These are phyloP conservation scores for Stichodactyla mertensii DNA, from an alignment of 64 coral and sea anemone species.

Conservation along the genomic window DNA sequence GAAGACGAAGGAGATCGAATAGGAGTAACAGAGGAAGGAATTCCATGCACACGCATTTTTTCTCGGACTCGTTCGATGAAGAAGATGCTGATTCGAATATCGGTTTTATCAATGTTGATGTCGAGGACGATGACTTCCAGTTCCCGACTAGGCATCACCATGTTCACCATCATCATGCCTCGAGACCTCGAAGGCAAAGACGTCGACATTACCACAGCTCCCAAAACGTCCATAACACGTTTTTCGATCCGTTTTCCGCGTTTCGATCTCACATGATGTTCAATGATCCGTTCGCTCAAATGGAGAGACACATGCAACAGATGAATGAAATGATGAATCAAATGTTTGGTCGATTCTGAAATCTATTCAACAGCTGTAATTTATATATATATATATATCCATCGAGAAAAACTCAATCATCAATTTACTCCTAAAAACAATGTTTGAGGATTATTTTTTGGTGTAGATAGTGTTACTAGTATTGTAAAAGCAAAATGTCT, in stretches of 20 bases:
- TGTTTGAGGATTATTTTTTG: neutral
- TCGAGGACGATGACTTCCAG: neutral
- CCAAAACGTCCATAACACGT: neutral
- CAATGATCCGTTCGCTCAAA: constrained; percentile 3
- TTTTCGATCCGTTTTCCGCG: neutral
- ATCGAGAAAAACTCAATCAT: neutral
- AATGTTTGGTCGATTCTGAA: constrained; percentile 31
- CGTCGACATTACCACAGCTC: constrained; percentile 2
- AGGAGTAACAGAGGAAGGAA: neutral
- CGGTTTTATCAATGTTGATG: neutral
- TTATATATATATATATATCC: neutral
- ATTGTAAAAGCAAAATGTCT: neutral
- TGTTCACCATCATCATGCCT: neutral
- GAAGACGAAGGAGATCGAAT: constrained; percentile 9
- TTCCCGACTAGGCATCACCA: neutral
- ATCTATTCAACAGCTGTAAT: neutral
- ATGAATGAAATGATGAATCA: constrained; percentile 25
- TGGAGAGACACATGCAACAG: constrained; percentile 23
- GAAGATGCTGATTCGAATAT: neutral
- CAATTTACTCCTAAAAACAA: neutral
- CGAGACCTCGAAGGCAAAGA: neutral
- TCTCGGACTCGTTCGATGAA: neutral
- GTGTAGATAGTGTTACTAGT: neutral
- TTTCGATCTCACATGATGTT: constrained; percentile 19
- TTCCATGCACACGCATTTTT: neutral